Conservation (phyloP, 2,797 vertebrate species). For the Botia almorhae region DNA sequence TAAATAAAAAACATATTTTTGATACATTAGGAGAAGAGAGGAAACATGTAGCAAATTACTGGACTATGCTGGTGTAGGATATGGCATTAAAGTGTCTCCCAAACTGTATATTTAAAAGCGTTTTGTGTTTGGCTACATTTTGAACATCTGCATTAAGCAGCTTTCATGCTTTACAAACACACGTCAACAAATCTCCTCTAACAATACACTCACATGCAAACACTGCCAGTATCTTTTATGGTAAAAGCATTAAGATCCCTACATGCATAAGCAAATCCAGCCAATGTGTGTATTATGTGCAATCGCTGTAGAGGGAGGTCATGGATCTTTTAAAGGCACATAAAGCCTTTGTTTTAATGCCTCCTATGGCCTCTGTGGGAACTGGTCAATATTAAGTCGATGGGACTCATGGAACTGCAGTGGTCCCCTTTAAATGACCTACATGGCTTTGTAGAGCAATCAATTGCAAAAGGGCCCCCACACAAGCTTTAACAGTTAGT, state of each 20-base stretch:
- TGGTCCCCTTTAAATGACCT: conserved; percentile 65
- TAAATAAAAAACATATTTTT: conserved; percentile 27
- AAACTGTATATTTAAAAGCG: background rate
- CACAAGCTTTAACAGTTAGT: background rate
- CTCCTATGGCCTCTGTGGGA: conserved; percentile 39
- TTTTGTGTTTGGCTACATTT: conserved; percentile 20
- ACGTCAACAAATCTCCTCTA: conserved; percentile 7
- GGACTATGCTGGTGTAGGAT: conserved; percentile 9
- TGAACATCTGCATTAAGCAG: conserved; percentile 42
- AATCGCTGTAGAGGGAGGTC: background rate
- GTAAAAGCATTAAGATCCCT: conserved; percentile 25
- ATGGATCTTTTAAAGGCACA: conserved; percentile 51
- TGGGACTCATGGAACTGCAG: conserved; percentile 44
- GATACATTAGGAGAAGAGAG: background rate
- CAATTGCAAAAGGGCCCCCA: conserved; percentile 55
- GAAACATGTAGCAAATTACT: background rate
- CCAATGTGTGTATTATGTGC: background rate
- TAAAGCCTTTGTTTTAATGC: conserved; percentile 55
- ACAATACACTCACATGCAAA: conserved; percentile 9
- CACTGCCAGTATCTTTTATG: background rate
- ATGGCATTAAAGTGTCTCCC: conserved; percentile 31
- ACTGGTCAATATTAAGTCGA: conserved; percentile 66
- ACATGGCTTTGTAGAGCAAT: conserved; percentile 59
- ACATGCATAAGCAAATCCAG: conserved; percentile 1
- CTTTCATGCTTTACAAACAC: conserved; percentile 36